Percentiles rank a stretch among this genome's conserved stretches.
phyloP scores from a whole-genome alignment of 2,113 vertebrate genomes.

The Poecilia latipinna region DNA sequence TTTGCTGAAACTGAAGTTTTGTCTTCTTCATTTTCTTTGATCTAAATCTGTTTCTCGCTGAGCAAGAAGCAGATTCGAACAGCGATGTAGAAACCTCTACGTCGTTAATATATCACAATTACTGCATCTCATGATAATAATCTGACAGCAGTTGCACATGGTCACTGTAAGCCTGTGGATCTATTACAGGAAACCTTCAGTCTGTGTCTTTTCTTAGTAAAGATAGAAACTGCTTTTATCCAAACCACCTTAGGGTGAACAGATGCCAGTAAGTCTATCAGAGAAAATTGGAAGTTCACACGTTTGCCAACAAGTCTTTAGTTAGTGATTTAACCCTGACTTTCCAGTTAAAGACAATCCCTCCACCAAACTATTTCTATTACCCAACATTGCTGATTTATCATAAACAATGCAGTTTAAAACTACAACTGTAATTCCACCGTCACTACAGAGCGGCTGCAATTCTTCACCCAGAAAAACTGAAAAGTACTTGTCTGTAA shows the following conservation, averaged over 20 bases:
- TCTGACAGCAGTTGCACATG: slow-evolving; percentile 26
- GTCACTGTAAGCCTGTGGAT: slow-evolving; percentile 26
- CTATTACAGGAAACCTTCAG: slow-evolving; percentile 7
- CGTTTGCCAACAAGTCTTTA: neutral
- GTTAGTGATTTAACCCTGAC: neutral
- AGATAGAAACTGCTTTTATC: neutral
- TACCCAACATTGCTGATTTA: neutral
- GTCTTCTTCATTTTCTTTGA: neutral
- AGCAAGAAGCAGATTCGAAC: neutral
- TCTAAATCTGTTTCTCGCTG: neutral
- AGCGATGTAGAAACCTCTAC: too few species aligned
- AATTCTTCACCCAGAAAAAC: slow-evolving; percentile 24
- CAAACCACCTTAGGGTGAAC: neutral
- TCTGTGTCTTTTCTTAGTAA: neutral
- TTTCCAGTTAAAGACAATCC: neutral
- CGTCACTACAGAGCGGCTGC: neutral
- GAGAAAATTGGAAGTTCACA: neutral
- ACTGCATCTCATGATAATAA: neutral
- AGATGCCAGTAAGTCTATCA: neutral
- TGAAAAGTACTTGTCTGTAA: neutral
- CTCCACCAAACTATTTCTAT: neutral
- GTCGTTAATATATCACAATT: too few species aligned
- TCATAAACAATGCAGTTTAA: neutral
- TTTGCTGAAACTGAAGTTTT: neutral
- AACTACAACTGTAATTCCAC: neutral